Conservation (phyloP, 2,888 invertebrate species). For the Notodonta ziczac region DNA sequence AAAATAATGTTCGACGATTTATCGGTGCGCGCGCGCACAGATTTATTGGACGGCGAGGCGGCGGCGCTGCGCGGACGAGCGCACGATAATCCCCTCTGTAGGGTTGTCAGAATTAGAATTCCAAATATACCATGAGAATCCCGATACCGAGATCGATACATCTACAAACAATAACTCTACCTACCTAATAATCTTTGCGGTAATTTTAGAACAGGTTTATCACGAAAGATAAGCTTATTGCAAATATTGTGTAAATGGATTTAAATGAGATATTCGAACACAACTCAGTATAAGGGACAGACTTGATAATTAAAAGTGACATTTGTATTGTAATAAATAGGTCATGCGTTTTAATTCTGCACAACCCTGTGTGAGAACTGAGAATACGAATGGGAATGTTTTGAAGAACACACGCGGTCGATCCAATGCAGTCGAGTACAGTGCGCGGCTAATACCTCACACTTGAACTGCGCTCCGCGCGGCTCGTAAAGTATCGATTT, state of each 20-base stretch:
- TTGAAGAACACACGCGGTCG: conserved; percentile 74
- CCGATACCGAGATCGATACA: background rate
- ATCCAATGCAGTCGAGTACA: conserved; percentile 54
- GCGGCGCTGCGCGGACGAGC: conserved; percentile 55
- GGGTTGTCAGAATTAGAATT: conserved; percentile 57
- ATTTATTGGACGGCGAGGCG: conserved; percentile 73
- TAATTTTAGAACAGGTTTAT: too few relatives aligned
- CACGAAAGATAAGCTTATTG: too few relatives aligned
- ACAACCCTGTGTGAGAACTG: conserved; percentile 51
- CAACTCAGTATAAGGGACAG: too few relatives aligned
- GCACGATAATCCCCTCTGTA: conserved; percentile 68
- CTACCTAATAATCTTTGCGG: too few relatives aligned
- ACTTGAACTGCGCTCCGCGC: conserved; percentile 57
- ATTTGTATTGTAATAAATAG: too few relatives aligned
- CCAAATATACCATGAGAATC: conserved; percentile 6
- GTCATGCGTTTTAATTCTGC: conserved; percentile 3
- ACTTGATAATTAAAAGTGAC: too few relatives aligned
- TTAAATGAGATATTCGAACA: too few relatives aligned
- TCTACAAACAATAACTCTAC: background rate
- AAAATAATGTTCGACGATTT: conserved; percentile 82
- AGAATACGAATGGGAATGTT: conserved; percentile 55
- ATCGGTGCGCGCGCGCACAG: conserved; percentile 79
- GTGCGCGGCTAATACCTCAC: conserved; percentile 63
- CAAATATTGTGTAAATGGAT: too few relatives aligned
- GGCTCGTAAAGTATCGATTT: conserved; percentile 54